A percentile compares a stretch with the other conserved stretches of the same genome.
Evolutionary conservation across 2,113 vertebrate species (phyloP).

Genomic region (Scomber japonicus): DNA sequence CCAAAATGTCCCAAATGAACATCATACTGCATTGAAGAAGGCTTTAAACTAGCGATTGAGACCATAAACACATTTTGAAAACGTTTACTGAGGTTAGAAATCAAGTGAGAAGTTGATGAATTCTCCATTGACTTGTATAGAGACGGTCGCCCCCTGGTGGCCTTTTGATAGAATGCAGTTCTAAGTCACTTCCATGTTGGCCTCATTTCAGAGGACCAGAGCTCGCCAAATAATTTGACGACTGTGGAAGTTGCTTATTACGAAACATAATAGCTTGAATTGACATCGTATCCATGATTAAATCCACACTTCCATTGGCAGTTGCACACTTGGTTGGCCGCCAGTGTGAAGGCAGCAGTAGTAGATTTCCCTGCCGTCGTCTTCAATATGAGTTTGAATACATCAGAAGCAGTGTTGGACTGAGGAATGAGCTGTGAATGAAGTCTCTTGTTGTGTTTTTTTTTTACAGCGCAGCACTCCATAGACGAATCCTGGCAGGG

Average conservation of each 20-base stretch:
- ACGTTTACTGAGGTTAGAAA: too few species aligned
- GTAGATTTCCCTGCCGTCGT: slow-evolving; percentile 38
- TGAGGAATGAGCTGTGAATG: slow-evolving; percentile 43
- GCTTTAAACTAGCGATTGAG: too few species aligned
- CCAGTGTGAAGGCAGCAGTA: slow-evolving; percentile 34
- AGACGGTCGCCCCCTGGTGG: too few species aligned
- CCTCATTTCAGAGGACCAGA: too few species aligned
- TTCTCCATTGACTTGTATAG: too few species aligned
- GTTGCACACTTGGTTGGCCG: slow-evolving; percentile 38
- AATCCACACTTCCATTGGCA: slow-evolving; percentile 51
- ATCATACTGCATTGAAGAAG: too few species aligned
- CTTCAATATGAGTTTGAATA: slow-evolving; percentile 21
- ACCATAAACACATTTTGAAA: too few species aligned
- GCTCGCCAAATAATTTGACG: slow-evolving; percentile 24
- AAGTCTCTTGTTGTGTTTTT: slow-evolving; percentile 59
- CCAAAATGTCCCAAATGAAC: too few species aligned
- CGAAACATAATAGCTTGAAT: slow-evolving; percentile 52
- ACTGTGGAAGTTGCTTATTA: slow-evolving; percentile 34
- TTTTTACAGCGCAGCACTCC: slow-evolving; percentile 84
- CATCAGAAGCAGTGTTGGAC: slow-evolving; percentile 17
- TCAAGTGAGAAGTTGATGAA: too few species aligned
- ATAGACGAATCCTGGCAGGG: slow-evolving; percentile 85
- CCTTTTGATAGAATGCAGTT: too few species aligned
- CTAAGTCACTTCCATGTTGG: too few species aligned
- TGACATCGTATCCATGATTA: slow-evolving; percentile 65